Percentiles rank a stretch among this genome's conserved stretches.
These are phyloP conservation scores for Stichopus chloronotus DNA, from an alignment of 35 echinoderm and acorn worm species.

Conservation along the genomic window DNA sequence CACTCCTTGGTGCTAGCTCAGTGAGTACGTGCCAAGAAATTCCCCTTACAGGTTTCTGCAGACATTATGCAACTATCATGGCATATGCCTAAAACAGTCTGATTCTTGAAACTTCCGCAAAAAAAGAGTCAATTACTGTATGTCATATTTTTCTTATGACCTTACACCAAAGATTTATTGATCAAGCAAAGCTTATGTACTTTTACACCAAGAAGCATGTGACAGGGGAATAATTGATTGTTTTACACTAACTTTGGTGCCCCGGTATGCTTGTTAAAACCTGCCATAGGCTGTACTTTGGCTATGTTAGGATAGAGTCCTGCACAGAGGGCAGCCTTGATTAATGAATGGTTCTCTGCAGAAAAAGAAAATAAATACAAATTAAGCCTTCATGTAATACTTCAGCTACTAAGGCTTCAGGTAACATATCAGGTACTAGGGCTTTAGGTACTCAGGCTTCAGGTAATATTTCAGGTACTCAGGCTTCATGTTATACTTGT, in stretches of 20 bases:
- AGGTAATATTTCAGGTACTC: neutral
- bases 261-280: conserved; percentile 10
- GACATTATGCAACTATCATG: no score
- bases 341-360: conserved; percentile 56
- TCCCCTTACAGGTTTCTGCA: no score
- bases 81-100: no score
- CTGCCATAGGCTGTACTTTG: conserved; percentile 29
- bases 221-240: no score
- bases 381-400: neutral
- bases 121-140: no score
- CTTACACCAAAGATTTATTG: no score
- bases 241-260: conserved; percentile 50
- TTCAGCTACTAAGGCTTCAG: neutral
- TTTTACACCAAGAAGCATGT: no score
- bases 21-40: no score
- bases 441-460: neutral
- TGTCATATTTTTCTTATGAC: no score
- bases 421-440: neutral
- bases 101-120: no score
- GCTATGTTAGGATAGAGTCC: conserved; percentile 93
- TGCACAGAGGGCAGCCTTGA: conserved; percentile 92
- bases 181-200: no score
- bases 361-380: conserved; percentile 25
- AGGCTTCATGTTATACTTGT: neutral
- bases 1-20: no score